Base-by-base conservation (phyloP, 37 sponge, comb jelly and placozoan species). In the Hexactinellida sp. region DNA sequence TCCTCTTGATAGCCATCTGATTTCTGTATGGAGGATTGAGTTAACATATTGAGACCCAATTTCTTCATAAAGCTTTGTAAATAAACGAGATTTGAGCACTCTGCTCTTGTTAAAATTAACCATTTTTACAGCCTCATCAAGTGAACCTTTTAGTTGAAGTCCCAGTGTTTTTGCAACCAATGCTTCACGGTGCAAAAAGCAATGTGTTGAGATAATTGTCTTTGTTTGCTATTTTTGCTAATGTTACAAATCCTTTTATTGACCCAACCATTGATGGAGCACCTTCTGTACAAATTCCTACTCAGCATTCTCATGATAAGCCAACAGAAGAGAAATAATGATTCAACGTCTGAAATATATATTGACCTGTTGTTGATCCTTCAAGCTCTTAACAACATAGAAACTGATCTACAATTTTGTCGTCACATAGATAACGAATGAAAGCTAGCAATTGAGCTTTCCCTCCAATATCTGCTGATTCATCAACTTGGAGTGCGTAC, bases 241-340 rank as follows among this genome's bases (percentile, higher is more conserved):
- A 63, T 32, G 76, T 63, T 63, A 63, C 76, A n/a, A 63, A 63
- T 63, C 76, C 34, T 23, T 63, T 63, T 28, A 63, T 63, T 63
- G 76, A 63, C 28, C 76, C 76, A 63, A 63, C 25, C 76, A 63
- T 63, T 63, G 76, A 32, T 63, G 76, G 76, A 63, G 76, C 76
- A 10, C 34, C 76, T 7, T 23, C 76, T 63, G 76, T 63, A 63
- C 76, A 63, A 63, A 32, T 63, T 32, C 34, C 34, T 21, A 63
- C 76, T 7, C 76, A 63, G 76, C 30, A 63, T 63, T 63, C 76
- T 23, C 76, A 63, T 28, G 3, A 21, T 28, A 63, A 63, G 76
- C 76, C 76, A 16, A 21, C 76, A 63, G 76, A 63, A 63, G 3
- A 25, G 19, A 23, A 28, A 63, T 63, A 63, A 7, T 63, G 28